A percentile compares a stretch with the other conserved stretches of the same genome.
Evolutionary conservation across 2,797 vertebrate species (phyloP).

Genomic region (Crenuchus spilurus): DNA sequence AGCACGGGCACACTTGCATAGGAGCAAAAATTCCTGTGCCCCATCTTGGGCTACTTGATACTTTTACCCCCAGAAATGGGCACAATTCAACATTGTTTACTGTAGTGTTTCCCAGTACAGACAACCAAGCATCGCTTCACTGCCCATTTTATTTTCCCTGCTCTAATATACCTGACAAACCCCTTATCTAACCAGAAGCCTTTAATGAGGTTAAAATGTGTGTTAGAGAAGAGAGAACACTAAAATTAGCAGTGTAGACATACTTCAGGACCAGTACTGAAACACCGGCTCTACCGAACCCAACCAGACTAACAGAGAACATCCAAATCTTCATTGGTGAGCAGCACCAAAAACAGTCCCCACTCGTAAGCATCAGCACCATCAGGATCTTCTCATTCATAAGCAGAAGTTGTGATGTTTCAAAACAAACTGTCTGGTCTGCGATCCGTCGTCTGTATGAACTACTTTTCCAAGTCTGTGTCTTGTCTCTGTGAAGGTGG

Average conservation of each 20-base stretch:
- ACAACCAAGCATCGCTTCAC: not conserved
- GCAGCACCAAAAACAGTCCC: not conserved
- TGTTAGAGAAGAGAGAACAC: conserved; percentile 13
- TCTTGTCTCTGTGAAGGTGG: conserved; percentile 28
- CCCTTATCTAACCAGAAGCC: conserved; percentile 6
- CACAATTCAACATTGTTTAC: conserved; percentile 35
- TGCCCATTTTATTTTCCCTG: not conserved
- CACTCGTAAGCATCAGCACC: not conserved
- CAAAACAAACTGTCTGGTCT: conserved; percentile 13
- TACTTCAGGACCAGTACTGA: not conserved
- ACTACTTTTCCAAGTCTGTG: conserved; percentile 29
- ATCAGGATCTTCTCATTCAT: not conserved
- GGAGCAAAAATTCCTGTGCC: conserved; percentile 5
- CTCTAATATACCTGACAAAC: conserved; percentile 9
- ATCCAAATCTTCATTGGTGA: not conserved
- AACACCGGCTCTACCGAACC: not conserved
- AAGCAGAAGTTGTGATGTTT: not conserved
- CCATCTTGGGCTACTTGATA: not conserved
- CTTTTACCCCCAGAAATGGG: conserved; percentile 12
- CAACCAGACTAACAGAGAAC: conserved; percentile 12
- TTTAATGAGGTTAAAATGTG: conserved; percentile 12
- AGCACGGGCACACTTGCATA: not conserved
- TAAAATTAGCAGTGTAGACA: not conserved
- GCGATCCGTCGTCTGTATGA: conserved; percentile 34
- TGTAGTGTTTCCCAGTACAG: not conserved